Conservation (phyloP, 2,113 vertebrate species). For the Hyaena hyaena region DNA sequence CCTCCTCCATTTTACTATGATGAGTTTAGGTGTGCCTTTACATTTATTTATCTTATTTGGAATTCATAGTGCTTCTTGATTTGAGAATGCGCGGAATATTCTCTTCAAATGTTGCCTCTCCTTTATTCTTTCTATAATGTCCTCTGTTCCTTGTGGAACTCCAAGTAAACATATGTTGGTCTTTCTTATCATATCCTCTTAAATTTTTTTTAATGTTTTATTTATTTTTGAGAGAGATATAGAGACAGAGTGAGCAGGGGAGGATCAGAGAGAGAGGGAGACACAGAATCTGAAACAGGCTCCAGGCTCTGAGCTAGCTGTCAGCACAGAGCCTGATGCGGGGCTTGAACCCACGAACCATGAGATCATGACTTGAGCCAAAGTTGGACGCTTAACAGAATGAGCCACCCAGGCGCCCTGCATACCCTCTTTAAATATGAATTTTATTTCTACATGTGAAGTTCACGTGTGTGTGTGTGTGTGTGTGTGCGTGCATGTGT, state of each 20-base stretch:
- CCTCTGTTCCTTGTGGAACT: background rate
- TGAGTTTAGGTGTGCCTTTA: background rate
- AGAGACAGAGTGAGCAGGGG: too few relatives aligned
- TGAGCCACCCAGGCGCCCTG: too few relatives aligned
- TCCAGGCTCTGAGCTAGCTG: too few relatives aligned
- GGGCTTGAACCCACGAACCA: too few relatives aligned
- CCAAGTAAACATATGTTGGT: background rate
- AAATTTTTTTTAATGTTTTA: too few relatives aligned
- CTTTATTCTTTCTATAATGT: background rate
- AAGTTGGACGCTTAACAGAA: too few relatives aligned
- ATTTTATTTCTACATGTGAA: background rate
- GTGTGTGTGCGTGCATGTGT: background rate
- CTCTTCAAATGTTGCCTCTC: background rate
- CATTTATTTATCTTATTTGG: background rate
- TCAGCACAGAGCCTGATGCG: too few relatives aligned
- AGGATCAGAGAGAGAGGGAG: too few relatives aligned
- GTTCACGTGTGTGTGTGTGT: background rate
- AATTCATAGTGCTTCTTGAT: background rate
- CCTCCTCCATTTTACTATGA: background rate
- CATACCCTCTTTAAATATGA: background rate
- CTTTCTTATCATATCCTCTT: background rate
- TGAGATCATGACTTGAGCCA: too few relatives aligned
- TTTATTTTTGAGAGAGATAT: too few relatives aligned
- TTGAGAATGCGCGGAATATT: background rate
- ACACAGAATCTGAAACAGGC: too few relatives aligned